phyloP scores from a whole-genome alignment of 2,797 vertebrate genomes.

The Ctenopoma kingsleyae region DNA sequence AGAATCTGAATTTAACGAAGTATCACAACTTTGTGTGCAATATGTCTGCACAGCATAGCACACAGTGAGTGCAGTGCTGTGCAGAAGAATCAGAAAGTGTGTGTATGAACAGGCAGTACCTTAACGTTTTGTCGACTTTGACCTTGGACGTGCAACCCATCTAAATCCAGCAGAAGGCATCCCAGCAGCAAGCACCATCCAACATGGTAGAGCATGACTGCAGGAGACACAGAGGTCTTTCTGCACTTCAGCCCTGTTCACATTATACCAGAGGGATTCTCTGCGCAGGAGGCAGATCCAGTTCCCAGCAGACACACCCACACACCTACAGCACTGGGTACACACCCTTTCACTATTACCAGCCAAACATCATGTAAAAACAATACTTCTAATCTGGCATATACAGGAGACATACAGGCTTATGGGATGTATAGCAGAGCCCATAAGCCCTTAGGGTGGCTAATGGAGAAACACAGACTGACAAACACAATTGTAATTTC shows the following conservation, averaged over 20 bases:
- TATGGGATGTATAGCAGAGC: slow-evolving; percentile 10
- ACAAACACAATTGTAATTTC: background rate
- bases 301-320: slow-evolving; percentile 67
- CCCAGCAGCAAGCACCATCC: slow-evolving; percentile 73
- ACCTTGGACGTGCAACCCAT: slow-evolving; percentile 54
- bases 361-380: slow-evolving; percentile 24
- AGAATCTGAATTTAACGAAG: background rate
- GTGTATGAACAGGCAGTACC: slow-evolving; percentile 56
- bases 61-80: background rate
- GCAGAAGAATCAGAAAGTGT: background rate
- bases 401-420: slow-evolving; percentile 7
- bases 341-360: slow-evolving; percentile 49
- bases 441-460: slow-evolving; percentile 21
- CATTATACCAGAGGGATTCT: slow-evolving; percentile 48
- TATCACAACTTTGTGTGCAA: background rate
- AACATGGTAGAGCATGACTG: slow-evolving; percentile 73
- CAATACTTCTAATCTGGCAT: slow-evolving; percentile 36
- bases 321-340: slow-evolving; percentile 51
- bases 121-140: slow-evolving; percentile 54
- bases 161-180: slow-evolving; percentile 74
- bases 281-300: slow-evolving; percentile 57
- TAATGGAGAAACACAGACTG: background rate
- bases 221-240: slow-evolving; percentile 56
- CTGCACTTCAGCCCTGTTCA: slow-evolving; percentile 45
- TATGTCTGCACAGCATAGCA: background rate